A percentile compares a stretch with the other conserved stretches of the same genome.
These are phyloP conservation scores for Drosophila paranaensis DNA, from an alignment of 2,888 invertebrate species.

Conservation along the genomic window DNA sequence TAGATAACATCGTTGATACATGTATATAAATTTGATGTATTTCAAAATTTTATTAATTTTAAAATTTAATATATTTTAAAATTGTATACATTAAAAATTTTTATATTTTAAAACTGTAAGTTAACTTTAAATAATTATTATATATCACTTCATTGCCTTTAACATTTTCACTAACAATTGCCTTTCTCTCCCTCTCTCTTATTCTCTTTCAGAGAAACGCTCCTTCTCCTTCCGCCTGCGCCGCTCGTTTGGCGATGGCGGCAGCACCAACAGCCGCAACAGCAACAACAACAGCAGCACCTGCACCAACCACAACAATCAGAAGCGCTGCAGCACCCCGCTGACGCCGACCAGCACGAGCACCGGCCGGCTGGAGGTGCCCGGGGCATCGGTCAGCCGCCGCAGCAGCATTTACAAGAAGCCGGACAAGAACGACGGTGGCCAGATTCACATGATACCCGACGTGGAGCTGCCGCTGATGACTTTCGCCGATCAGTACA, in stretches of 20 bases:
- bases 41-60: too few relatives aligned
- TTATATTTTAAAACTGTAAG: too few relatives aligned
- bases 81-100: too few relatives aligned
- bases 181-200: too few relatives aligned
- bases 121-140: too few relatives aligned
- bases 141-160: too few relatives aligned
- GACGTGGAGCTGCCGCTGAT: constrained; percentile 86
- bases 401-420: constrained; percentile 84
- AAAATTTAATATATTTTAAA: too few relatives aligned
- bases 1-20: too few relatives aligned
- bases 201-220: constrained; percentile 77
- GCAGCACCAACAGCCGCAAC: constrained; percentile 82
- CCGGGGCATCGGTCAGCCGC: constrained; percentile 81
- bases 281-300: constrained; percentile 83
- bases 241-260: constrained; percentile 81
- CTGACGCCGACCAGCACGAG: constrained; percentile 79
- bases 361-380: constrained; percentile 76
- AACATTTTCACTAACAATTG: too few relatives aligned
- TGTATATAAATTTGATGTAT: too few relatives aligned
- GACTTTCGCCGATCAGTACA: constrained; percentile 87
- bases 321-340: constrained; percentile 80
- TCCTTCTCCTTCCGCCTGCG: constrained; percentile 82
- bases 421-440: constrained; percentile 84
- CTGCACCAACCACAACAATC: constrained; percentile 80
- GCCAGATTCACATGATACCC: constrained; percentile 86